Conservation (phyloP, 2,888 invertebrate genomes). For the Eledone cirrhosa region DNA sequence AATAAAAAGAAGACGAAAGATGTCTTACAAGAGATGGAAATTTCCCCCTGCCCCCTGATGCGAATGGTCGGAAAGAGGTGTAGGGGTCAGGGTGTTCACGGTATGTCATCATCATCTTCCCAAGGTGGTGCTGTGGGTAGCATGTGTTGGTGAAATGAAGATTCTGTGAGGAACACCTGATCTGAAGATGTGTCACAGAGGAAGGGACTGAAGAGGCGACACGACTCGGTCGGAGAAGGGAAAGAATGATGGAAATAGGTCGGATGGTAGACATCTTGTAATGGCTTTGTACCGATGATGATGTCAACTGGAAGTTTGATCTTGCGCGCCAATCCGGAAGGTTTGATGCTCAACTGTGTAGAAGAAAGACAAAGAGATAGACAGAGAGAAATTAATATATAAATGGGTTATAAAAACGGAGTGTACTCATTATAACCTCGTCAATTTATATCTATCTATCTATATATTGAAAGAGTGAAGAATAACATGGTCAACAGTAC, state of each 20-base stretch:
- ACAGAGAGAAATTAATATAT: too few relatives aligned
- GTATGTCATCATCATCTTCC: slow-evolving; percentile 61
- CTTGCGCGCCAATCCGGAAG: slow-evolving; percentile 57
- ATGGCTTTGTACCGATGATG: slow-evolving; percentile 56
- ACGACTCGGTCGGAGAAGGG: slow-evolving; percentile 49
- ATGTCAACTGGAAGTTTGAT: slow-evolving; percentile 60
- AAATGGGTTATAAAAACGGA: too few relatives aligned
- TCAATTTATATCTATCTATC: too few relatives aligned
- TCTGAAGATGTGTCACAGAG: slow-evolving; percentile 52
- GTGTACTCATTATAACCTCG: too few relatives aligned
- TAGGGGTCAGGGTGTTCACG: slow-evolving; percentile 41
- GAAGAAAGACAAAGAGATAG: neutral
- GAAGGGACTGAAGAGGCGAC: slow-evolving; percentile 51
- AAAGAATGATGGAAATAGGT: slow-evolving; percentile 56
- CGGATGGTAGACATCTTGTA: slow-evolving; percentile 45
- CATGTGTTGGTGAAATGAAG: slow-evolving; percentile 52
- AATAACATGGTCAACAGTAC: too few relatives aligned
- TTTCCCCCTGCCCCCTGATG: neutral
- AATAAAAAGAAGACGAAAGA: too few relatives aligned
- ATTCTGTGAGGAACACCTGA: slow-evolving; percentile 53
- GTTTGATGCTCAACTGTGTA: slow-evolving; percentile 57
- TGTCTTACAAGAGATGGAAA: neutral
- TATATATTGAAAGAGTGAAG: too few relatives aligned
- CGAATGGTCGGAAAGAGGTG: neutral
- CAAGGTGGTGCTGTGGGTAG: slow-evolving; percentile 59